Percentiles rank a stretch among this genome's conserved stretches.
phyloP scores from a whole-genome alignment of 2,113 vertebrate species.

The Ondatra zibethicus region DNA sequence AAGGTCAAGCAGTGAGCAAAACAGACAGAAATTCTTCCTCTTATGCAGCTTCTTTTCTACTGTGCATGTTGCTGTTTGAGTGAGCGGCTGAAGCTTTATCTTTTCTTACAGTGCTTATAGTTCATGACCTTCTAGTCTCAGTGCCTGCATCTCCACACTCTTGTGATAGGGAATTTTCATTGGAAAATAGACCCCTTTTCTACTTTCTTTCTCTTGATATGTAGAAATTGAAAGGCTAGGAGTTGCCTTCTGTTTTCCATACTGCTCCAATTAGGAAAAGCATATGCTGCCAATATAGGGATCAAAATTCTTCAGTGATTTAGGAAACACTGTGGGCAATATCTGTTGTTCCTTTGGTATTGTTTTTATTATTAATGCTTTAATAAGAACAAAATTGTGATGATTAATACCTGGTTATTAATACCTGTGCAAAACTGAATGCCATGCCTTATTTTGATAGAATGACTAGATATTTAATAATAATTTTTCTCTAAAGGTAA shows the following conservation, averaged over 20 bases:
- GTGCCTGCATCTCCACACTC: constrained; percentile 8
- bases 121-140: neutral
- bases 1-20: neutral
- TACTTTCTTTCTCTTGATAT: constrained; percentile 18
- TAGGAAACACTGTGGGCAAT: neutral
- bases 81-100: neutral
- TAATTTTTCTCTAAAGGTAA: constrained; percentile 52
- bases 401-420: constrained; percentile 45
- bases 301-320: neutral
- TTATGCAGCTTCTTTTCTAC: neutral
- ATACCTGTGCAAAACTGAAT: constrained; percentile 44
- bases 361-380: constrained; percentile 51
- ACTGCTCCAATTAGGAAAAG: neutral
- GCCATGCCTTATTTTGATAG: constrained; percentile 51
- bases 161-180: neutral
- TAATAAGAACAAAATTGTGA: constrained; percentile 26
- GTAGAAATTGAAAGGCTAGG: neutral
- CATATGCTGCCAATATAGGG: neutral
- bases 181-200: constrained; percentile 4
- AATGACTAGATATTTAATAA: constrained; percentile 53
- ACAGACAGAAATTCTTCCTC: neutral
- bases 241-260: constrained; percentile 54
- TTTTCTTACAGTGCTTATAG: constrained; percentile 22
- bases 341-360: constrained; percentile 39
- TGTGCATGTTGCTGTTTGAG: neutral